Evolutionary conservation across 2,888 invertebrate species (phyloP), one percentile per base, ranked within the genome.

Genomic region (Sphaeridia pumilis): DNA sequence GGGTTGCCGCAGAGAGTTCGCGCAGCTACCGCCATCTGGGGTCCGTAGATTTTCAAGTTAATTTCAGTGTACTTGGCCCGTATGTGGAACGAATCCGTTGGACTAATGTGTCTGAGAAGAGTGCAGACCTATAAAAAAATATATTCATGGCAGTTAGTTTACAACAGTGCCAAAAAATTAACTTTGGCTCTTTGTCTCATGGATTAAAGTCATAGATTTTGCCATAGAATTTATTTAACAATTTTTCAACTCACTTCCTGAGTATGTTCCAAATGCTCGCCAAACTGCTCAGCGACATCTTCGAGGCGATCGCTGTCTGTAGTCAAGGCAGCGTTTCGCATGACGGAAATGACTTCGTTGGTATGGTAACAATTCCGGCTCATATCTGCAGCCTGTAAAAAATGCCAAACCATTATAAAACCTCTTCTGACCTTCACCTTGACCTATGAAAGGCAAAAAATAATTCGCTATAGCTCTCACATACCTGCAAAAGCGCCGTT

Each of bases 181-280:
- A n/a, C n/a, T n/a, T n/a, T n/a, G n/a, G n/a, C n/a, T n/a, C n/a
- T n/a, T n/a, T n/a, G n/a, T n/a, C n/a, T n/a, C n/a, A n/a, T n/a
- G n/a, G n/a, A n/a, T n/a, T n/a, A n/a, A n/a, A n/a, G n/a, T n/a
- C n/a, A n/a, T n/a, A n/a, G n/a, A n/a, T n/a, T n/a, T n/a, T n/a
- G n/a, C n/a, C n/a, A n/a, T n/a, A n/a, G n/a, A n/a, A n/a, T n/a
- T n/a, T n/a, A n/a, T n/a, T n/a, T n/a, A n/a, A n/a, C n/a, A n/a
- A n/a, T n/a, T n/a, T n/a, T n/a, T 14, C 38, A 20, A 17, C 69
- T 67, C 66, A 93, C 94, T 80, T 98, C 97, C 72, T 95, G 85
- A 69, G 97, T 86, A 73, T 97, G 97, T 74, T 97, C 97, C 70
- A 94, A 86, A 73, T 93, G 92, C 73, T 97, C 95, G 70, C 89